Evolutionary conservation across 2,113 vertebrate species (phyloP).

Genomic region (Dendropsophus ebraccatus): DNA sequence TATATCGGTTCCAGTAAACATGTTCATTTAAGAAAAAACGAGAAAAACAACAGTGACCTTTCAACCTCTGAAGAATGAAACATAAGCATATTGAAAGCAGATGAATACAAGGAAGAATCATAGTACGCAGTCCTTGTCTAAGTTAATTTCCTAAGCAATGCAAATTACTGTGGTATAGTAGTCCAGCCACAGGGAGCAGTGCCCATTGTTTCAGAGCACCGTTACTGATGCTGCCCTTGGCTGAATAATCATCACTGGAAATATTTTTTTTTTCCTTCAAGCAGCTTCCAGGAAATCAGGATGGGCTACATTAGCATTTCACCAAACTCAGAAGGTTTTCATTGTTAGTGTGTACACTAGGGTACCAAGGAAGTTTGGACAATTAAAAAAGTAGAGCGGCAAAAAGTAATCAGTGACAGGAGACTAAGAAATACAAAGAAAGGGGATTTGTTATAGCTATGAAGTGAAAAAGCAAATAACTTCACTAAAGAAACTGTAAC

Average conservation of each 20-base stretch:
- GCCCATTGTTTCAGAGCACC: slow-evolving; percentile 30
- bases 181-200: slow-evolving; percentile 22
- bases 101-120: slow-evolving; percentile 28
- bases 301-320: slow-evolving; percentile 41
- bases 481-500: no score
- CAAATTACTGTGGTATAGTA: slow-evolving; percentile 36
- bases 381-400: slow-evolving; percentile 15
- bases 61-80: slow-evolving; percentile 14
- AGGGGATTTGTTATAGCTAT: not conserved
- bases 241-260: slow-evolving; percentile 44
- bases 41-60: slow-evolving; percentile 22
- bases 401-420: slow-evolving; percentile 25
- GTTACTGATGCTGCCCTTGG: slow-evolving; percentile 44
- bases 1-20: not conserved
- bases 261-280: slow-evolving; percentile 7
- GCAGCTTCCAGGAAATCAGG: slow-evolving; percentile 37
- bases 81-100: slow-evolving; percentile 37
- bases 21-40: not conserved
- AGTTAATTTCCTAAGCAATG: slow-evolving; percentile 21
- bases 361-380: slow-evolving; percentile 6
- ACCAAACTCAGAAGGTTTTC: slow-evolving; percentile 43
- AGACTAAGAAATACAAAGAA: not conserved
- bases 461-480: not conserved
- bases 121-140: slow-evolving; percentile 27
- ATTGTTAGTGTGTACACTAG: slow-evolving; percentile 32